phyloP scores from a whole-genome alignment of 2,797 vertebrate genomes.

The Aeoliscus strigatus region DNA sequence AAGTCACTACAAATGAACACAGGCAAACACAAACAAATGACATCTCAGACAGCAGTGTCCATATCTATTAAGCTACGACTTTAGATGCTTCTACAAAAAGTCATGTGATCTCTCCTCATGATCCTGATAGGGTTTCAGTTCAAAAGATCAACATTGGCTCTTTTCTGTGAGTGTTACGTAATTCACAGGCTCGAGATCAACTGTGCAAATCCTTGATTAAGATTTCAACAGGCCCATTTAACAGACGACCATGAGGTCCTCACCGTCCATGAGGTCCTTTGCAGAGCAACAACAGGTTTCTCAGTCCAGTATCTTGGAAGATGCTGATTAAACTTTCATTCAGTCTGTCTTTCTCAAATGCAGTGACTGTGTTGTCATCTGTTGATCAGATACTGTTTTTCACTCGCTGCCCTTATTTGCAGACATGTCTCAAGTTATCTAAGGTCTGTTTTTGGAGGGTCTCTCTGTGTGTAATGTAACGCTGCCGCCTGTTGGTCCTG shows the following conservation, averaged over 20 bases:
- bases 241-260: background rate
- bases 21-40: no score
- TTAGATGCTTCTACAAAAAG: no score
- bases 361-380: background rate
- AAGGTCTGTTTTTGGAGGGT: conserved; percentile 31
- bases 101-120: background rate
- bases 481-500: conserved; percentile 77
- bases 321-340: no score
- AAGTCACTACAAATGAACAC: no score
- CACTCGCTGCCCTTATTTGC: conserved; percentile 1
- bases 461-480: conserved; percentile 73
- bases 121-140: conserved; percentile 21
- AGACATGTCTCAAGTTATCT: conserved; percentile 3
- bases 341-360: background rate
- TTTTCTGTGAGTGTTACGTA: conserved; percentile 21
- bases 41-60: no score
- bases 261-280: no score
- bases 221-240: conserved; percentile 29
- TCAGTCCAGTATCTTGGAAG: background rate
- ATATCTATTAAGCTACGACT: no score
- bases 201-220: conserved; percentile 24
- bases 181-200: conserved; percentile 25
- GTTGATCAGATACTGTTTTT: conserved; percentile 5
- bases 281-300: conserved; percentile 9
- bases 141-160: conserved; percentile 17